Evolutionary conservation across 2,888 invertebrate species (phyloP).

Genomic region (Ypsolopha sequella): DNA sequence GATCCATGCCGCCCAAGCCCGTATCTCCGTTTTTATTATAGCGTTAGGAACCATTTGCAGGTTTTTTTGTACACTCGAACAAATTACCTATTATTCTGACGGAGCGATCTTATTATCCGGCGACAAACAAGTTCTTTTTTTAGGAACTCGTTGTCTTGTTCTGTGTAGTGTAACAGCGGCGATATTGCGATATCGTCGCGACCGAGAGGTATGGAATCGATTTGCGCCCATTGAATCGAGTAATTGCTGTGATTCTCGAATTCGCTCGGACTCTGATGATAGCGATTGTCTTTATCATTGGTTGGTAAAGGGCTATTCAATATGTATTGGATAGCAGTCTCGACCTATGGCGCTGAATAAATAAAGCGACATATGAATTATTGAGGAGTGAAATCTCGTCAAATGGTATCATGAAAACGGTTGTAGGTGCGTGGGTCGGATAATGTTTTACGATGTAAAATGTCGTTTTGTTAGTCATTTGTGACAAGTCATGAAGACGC

Average conservation of each 20-base stretch:
- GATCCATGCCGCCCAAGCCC: constrained; percentile 60
- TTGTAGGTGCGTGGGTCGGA: not conserved
- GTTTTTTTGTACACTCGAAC: constrained; percentile 59
- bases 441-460: not conserved
- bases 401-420: not conserved
- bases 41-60: constrained; percentile 63
- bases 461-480: not conserved
- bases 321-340: constrained; percentile 28
- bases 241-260: constrained; percentile 44
- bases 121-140: constrained; percentile 40
- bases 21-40: constrained; percentile 68
- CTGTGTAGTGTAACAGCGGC: constrained; percentile 5
- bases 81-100: constrained; percentile 65
- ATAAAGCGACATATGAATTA: constrained; percentile 30
- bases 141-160: constrained; percentile 9
- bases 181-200: constrained; percentile 15
- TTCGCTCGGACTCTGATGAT: constrained; percentile 3
- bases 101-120: constrained; percentile 52
- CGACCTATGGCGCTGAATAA: constrained; percentile 22
- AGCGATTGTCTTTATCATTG: constrained; percentile 35
- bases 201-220: constrained; percentile 43
- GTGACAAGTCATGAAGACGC: constrained; percentile 1
- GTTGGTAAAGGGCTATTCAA: constrained; percentile 29
- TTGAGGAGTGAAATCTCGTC: constrained; percentile 15
- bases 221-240: constrained; percentile 49